A percentile compares a stretch with the other conserved stretches of the same genome.
phyloP scores from a whole-genome alignment of 1,140 invertebrate genomes.

The Brachionus plicatilis region DNA sequence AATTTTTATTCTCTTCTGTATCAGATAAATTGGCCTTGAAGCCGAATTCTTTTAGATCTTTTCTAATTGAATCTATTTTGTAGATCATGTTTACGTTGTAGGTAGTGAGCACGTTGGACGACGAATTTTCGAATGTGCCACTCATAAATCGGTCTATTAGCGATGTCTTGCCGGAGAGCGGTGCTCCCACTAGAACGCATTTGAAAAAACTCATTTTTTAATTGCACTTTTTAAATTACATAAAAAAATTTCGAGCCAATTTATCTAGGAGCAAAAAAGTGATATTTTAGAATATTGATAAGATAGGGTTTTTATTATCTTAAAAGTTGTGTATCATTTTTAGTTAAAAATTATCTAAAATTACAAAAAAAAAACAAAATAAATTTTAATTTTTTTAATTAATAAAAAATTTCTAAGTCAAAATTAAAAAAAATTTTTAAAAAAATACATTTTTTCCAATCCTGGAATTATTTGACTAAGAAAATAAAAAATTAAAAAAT shows the following conservation, averaged over 20 bases:
- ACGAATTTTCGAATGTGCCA: neutral
- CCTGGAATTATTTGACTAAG: too few species aligned
- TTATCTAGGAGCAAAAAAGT: neutral
- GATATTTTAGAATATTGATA: conserved; percentile 2
- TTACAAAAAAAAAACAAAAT: neutral
- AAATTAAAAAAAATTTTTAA: too few species aligned
- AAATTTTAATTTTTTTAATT: neutral
- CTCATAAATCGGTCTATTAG: conserved; percentile 4
- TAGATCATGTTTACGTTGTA: conserved; percentile 25
- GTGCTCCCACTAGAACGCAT: neutral
- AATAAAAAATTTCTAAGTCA: too few species aligned
- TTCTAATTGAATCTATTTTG: neutral
- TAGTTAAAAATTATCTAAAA: neutral
- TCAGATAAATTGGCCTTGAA: neutral
- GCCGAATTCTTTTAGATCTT: neutral
- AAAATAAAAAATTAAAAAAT: too few species aligned
- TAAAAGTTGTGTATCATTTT: neutral
- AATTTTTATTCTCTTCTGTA: neutral
- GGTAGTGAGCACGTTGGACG: neutral
- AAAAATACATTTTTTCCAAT: too few species aligned
- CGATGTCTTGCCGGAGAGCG: neutral
- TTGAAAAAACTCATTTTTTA: neutral
- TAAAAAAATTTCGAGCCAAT: neutral
- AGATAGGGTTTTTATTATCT: neutral
- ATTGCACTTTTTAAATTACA: neutral